Percentiles rank a stretch among this genome's conserved stretches.
Conservation (phyloP, 2,113 vertebrate species). For the Sigmodon hispidus region DNA sequence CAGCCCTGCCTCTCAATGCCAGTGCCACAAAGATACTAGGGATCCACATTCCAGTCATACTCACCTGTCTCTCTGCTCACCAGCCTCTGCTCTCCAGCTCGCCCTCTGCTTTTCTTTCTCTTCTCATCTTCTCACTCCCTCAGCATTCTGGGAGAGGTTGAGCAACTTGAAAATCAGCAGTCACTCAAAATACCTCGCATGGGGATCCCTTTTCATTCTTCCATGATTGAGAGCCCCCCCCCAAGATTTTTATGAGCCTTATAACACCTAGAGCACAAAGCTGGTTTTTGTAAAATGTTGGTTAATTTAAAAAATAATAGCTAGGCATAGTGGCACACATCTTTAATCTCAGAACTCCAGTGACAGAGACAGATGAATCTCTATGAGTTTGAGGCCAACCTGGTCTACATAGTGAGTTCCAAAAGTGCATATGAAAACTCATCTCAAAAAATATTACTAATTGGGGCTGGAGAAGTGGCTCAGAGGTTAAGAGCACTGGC, state of each 20-base stretch:
- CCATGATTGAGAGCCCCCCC: not conserved
- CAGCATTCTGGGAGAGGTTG: not conserved
- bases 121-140: not conserved
- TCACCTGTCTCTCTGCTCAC: not conserved
- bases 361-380: not conserved
- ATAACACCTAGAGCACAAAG: not conserved
- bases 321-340: not conserved
- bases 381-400: not conserved
- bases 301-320: not conserved
- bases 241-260: not conserved
- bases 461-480: too few relatives aligned
- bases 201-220: not conserved
- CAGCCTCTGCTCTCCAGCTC: not conserved
- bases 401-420: not conserved
- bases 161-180: not conserved
- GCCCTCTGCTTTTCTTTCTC: not conserved
- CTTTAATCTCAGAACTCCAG: not conserved
- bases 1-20: fast-evolving
- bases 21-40: not conserved
- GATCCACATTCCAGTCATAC: not conserved
- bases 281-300: not conserved
- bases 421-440: not conserved
- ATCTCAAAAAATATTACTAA: not conserved
- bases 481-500: too few relatives aligned
- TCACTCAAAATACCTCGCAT: not conserved